Evolutionary conservation across 1,140 invertebrate species (phyloP).

Genomic region (Neuroterus valhalla): DNA sequence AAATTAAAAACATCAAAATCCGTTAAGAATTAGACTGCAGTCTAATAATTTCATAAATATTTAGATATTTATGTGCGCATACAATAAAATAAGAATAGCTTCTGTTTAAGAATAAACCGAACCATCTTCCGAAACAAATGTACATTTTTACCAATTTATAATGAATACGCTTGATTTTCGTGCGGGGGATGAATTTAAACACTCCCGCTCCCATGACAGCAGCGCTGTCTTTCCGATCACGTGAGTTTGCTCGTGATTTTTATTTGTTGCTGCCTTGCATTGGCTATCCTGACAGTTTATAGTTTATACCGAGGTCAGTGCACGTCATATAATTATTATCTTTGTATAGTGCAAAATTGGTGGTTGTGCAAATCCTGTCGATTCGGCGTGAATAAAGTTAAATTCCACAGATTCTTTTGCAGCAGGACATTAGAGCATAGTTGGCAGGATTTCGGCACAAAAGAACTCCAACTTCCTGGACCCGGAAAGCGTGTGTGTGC

Average conservation of each 20-base stretch:
- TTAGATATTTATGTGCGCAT: no score
- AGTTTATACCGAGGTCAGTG: conserved; percentile 63
- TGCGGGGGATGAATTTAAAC: no score
- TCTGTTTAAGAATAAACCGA: no score
- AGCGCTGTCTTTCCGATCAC: neutral
- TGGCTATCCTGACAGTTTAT: conserved; percentile 34
- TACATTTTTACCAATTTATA: no score
- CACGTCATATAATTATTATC: conserved; percentile 70
- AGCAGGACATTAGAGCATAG: conserved; percentile 45
- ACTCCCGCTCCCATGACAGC: no score
- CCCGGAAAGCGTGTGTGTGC: conserved; percentile 39
- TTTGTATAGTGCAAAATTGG: conserved; percentile 53
- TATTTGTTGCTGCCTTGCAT: conserved; percentile 1
- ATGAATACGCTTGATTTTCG: no score
- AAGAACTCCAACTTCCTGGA: conserved; percentile 30
- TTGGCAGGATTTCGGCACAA: conserved; percentile 44
- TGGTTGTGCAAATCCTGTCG: conserved; percentile 43
- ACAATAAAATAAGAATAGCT: no score
- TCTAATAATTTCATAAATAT: no score
- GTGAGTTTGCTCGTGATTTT: conserved; percentile 16
- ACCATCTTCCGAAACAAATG: no score
- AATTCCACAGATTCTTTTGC: conserved; percentile 49
- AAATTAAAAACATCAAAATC: no score
- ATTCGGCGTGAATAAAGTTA: conserved; percentile 41
- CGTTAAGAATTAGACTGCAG: no score